Conservation (phyloP, 2,113 vertebrate genomes). For the Centropristis striata region DNA sequence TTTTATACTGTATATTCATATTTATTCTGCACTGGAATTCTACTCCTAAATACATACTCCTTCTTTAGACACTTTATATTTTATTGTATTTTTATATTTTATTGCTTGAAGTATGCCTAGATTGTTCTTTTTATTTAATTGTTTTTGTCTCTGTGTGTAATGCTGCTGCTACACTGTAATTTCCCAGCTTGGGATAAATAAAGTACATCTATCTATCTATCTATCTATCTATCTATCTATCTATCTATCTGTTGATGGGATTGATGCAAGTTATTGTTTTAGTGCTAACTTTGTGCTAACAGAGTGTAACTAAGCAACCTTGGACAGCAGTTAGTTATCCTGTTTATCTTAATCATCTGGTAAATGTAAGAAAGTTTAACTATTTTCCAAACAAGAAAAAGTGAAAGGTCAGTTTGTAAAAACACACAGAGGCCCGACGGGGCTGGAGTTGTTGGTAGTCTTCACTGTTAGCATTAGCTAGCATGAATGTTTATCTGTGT, state of each 20-base stretch:
- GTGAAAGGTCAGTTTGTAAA: slow-evolving; percentile 12
- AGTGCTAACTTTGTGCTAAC: not conserved
- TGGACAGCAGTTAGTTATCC: not conserved
- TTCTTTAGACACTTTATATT: no score
- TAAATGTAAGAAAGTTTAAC: not conserved
- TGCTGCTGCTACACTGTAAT: no score
- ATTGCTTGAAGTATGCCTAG: no score
- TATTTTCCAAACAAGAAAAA: not conserved
- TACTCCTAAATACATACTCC: no score
- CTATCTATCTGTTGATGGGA: not conserved
- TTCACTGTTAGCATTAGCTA: slow-evolving; percentile 68
- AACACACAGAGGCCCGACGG: slow-evolving; percentile 32
- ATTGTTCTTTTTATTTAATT: no score
- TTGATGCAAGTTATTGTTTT: not conserved
- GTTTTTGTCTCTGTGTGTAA: no score
- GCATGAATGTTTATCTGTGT: slow-evolving; percentile 58
- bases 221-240: no score
- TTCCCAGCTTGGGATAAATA: no score
- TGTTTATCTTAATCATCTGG: not conserved
- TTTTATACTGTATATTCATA: no score
- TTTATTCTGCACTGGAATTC: no score
- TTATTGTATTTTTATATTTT: no score
- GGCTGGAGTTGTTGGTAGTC: slow-evolving; percentile 40
- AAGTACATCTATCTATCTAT: no score
- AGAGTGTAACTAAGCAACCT: not conserved